Base-by-base conservation (phyloP, 2,888 invertebrate species). In the Panopea generosa region DNA sequence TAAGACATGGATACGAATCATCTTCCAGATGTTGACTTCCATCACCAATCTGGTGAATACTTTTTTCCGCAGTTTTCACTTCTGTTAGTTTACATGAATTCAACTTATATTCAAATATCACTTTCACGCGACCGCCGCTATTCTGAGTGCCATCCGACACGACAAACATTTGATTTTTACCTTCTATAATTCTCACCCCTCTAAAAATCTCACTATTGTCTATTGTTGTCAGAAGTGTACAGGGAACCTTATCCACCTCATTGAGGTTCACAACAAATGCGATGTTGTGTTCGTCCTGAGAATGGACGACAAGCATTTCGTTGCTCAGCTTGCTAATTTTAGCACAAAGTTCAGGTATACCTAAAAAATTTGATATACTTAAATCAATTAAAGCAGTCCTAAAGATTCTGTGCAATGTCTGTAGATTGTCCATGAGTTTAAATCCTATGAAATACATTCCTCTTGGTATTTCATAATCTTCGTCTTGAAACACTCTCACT, bases 291-390 rank as follows among this genome's bases (percentile, higher is more conserved):
- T 26, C 26, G 27, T 16, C 27, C 22, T 66, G 53, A 29, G 55
- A 62, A 33, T 77, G 68, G 14, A 68, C 72, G n/a, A 77, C 70
- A 11, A 77, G 40, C 53, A 77, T 61, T 47, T 77, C 77, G 55
- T 68, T 77, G 55, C 71, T 77, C 7, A 52, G 22, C 49, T 66
- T 45, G 20, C 77, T 77, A 9, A 77, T 65, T 24, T 55, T 52
- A 0, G 77, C 77, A 59, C 63, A 66, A 53, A 77, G 67, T 50
- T 77, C 71, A 3, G 68, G 62, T 16, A 63, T 55, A 11, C 63
- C 68, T 22, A 50, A 49, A 43, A 59, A 61, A 43, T 61, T 50
- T 14, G 59, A 50, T 24, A 52, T 29, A 9, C 26, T 47, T 40
- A 69, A 59, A 40, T 69, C 63, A 11, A 45, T 33, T n/a, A 47